Conservation (phyloP, 53 echinoderm and acorn worm species). For the Echinarachnius parma region DNA sequence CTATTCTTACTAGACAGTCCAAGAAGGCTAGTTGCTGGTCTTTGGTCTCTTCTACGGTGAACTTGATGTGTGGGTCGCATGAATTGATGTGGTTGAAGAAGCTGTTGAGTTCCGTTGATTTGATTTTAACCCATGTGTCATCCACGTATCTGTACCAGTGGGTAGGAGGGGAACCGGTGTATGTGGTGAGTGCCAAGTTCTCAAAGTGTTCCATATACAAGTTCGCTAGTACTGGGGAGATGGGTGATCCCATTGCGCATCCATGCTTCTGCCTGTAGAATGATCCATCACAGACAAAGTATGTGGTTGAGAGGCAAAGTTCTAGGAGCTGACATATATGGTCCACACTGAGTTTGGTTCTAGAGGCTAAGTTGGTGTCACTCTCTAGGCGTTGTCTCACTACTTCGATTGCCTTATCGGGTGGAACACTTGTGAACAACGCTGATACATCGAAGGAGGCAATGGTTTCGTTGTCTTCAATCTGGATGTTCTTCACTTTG, state of each 20-base stretch:
- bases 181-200: slow-evolving; percentile 11
- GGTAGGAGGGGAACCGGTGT: slow-evolving; percentile 9
- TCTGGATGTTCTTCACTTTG: slow-evolving; percentile 29
- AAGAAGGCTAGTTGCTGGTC: slow-evolving; percentile 23
- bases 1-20: slow-evolving; percentile 20
- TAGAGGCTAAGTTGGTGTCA: neutral
- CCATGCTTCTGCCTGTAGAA: slow-evolving; percentile 29
- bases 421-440: slow-evolving; percentile 50
- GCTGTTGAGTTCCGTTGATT: neutral
- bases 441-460: slow-evolving; percentile 45
- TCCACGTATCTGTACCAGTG: slow-evolving; percentile 38
- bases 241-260: slow-evolving; percentile 11
- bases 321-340: slow-evolving; percentile 11
- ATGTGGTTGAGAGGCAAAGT: slow-evolving; percentile 7
- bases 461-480: slow-evolving; percentile 18
- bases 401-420: slow-evolving; percentile 25
- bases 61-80: slow-evolving; percentile 20
- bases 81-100: slow-evolving; percentile 24
- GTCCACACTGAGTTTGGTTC: slow-evolving; percentile 2
- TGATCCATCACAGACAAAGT: slow-evolving; percentile 15
- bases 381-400: slow-evolving; percentile 4
- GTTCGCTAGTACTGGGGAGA: slow-evolving; percentile 21
- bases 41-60: slow-evolving; percentile 18
- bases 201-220: slow-evolving; percentile 25
- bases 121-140: slow-evolving; percentile 33